These are phyloP conservation scores for Crocuta crocuta DNA, from an alignment of 2,113 vertebrate species.

Conservation along the genomic window DNA sequence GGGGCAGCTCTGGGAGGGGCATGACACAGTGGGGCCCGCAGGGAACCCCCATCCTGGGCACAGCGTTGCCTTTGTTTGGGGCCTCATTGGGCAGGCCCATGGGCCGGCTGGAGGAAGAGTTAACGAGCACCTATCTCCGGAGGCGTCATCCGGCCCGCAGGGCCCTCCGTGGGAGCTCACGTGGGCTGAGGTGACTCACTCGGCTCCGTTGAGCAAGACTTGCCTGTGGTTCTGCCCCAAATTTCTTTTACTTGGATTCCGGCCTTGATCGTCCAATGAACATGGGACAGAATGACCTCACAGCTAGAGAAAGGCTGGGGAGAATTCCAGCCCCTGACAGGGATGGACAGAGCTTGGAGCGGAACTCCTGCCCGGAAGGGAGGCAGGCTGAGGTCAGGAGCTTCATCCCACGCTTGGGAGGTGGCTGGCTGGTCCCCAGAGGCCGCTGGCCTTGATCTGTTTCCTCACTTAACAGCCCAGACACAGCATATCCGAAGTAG, in stretches of 20 bases:
- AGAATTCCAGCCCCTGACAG: not conserved
- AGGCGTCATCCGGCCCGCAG: rapidly evolving
- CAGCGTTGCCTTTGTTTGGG: not conserved
- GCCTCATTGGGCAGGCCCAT: not conserved
- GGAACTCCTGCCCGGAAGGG: not conserved
- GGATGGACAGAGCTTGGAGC: not conserved
- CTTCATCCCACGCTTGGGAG: rapidly evolving
- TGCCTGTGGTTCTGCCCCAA: not conserved
- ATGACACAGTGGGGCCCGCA: rapidly evolving
- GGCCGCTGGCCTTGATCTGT: not conserved
- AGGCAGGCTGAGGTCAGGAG: not conserved
- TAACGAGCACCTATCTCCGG: rapidly evolving
- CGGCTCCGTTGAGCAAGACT: not conserved
- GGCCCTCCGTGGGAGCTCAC: not conserved
- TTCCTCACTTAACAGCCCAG: not conserved
- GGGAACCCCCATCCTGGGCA: too few relatives aligned
- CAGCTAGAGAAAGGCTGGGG: not conserved
- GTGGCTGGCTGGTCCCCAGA: rapidly evolving
- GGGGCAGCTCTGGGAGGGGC: not conserved
- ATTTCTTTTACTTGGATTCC: not conserved
- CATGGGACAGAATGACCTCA: not conserved
- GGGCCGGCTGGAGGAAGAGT: not conserved
- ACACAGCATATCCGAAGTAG: not conserved
- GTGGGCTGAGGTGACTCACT: not conserved
- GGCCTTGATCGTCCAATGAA: not conserved